Base-by-base conservation (phyloP, 2,113 vertebrate genomes). In the Puntigrus tetrazona region DNA sequence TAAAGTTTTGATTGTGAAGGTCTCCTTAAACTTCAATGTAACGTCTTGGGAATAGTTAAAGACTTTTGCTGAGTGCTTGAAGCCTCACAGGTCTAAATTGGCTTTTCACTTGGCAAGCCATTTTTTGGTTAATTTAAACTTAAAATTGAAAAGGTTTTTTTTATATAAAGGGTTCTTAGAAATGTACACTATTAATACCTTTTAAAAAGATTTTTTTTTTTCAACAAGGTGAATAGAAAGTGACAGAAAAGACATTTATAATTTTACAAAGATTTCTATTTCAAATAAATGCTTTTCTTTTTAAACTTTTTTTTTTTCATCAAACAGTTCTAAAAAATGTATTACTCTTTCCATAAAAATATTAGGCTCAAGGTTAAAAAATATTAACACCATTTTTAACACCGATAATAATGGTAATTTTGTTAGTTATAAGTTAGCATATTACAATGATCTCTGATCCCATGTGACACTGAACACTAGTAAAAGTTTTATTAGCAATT, bases 1-100 rank as follows among this genome's bases (percentile, higher is more conserved):
- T 34, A 75, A 34, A 50, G 43, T 52, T 52, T 29, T 75, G 43
- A 52, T 31, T 31, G 25, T 25, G 31, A 38, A 25, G 16, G 77
- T 59, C 77, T 79, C 14, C 63, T 79, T 63, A 45, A 45, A 63
- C 45, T 7, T 75, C 45, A 47, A 20, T 31, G 16, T 50, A 75
- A 80, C 78, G 18, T 27, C 22, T 41, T 27, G 22, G 57, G 3
- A 34, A 16, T 18, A 18, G 16, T 77, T 77, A 22, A 34, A 50
- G 25, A 4, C 20, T 63, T 43, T 38, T 79, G 73, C 73, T 50
- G 11, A 29, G 27, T 27, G 14, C 55, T 63, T 22, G 7, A 65
- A 22, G 14, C 3, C 57, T 59, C 25, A 20, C 8, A 8, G 9
- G 38, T 47, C 78, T 65, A 65, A 45, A 63, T 65, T 13, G 0